phyloP scores from a whole-genome alignment of 2,888 invertebrate species.

The Amblyjoppa fuscipennis region DNA sequence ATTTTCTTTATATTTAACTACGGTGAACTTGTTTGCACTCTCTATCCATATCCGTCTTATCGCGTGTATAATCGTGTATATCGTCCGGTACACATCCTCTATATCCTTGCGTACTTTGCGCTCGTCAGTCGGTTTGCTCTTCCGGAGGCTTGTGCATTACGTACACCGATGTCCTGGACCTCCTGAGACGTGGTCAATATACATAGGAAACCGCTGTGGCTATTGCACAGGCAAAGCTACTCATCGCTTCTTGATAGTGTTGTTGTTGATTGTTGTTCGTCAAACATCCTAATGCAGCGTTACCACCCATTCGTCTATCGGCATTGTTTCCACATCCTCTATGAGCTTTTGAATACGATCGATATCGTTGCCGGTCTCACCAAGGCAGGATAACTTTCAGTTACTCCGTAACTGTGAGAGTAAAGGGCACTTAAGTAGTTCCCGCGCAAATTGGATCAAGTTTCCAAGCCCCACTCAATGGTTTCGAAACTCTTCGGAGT shows the following conservation, averaged over 20 bases:
- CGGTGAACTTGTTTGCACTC: slow-evolving; percentile 8
- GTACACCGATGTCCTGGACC: neutral
- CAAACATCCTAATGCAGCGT: slow-evolving; percentile 71
- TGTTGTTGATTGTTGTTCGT: slow-evolving; percentile 58
- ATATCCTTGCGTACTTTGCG: slow-evolving; percentile 9
- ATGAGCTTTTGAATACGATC: neutral
- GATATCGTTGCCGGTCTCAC: neutral
- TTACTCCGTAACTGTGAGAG: neutral
- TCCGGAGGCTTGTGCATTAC: slow-evolving; percentile 22
- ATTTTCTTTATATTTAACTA: neutral
- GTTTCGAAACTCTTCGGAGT: neutral
- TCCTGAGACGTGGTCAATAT: neutral
- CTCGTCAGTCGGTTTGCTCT: neutral
- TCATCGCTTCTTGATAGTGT: slow-evolving; percentile 45
- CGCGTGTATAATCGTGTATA: neutral
- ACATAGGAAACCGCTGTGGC: neutral
- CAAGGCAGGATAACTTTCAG: neutral
- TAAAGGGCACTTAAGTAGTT: neutral
- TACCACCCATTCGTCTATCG: slow-evolving; percentile 56
- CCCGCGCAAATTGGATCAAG: neutral
- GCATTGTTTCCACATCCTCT: slow-evolving; percentile 16
- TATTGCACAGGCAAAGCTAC: neutral
- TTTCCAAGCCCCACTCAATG: neutral
- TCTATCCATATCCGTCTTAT: neutral
- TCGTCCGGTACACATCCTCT: neutral